phyloP scores from a whole-genome alignment of 2,888 invertebrate species.

The Clanis bilineata region DNA sequence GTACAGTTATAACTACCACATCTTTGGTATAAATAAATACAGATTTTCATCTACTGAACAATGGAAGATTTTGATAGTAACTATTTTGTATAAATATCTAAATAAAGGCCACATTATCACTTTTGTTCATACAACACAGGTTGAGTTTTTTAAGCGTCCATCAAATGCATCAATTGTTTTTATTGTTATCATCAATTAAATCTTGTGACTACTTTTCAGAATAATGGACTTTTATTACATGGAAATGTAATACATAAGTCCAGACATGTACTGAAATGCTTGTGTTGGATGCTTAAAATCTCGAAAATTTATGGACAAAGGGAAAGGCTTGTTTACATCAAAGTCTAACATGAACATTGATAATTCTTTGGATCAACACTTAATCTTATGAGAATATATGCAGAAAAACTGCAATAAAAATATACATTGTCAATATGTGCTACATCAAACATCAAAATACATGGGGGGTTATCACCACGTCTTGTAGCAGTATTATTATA shows the following conservation, averaged over 20 bases:
- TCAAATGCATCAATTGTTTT: neutral
- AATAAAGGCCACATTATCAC: slow-evolving; percentile 75
- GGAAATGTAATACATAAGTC: neutral
- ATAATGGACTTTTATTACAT: no score
- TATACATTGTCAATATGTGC: slow-evolving; percentile 18
- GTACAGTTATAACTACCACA: neutral
- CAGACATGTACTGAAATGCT: neutral
- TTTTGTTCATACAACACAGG: slow-evolving; percentile 33
- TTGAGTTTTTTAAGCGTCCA: slow-evolving; percentile 1
- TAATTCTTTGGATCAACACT: slow-evolving; percentile 11
- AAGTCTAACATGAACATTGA: slow-evolving; percentile 11
- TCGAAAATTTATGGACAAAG: neutral
- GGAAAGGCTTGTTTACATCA: slow-evolving; percentile 3
- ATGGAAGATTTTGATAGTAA: slow-evolving; percentile 58
- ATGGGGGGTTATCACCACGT: no score
- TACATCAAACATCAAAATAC: slow-evolving; percentile 12
- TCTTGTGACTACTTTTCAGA: no score
- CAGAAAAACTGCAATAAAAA: slow-evolving; percentile 29
- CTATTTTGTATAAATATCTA: slow-evolving; percentile 46
- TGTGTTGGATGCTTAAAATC: neutral
- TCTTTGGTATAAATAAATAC: slow-evolving; percentile 8
- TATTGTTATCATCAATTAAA: neutral
- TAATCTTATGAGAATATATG: slow-evolving; percentile 17
- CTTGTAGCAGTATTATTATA: no score
- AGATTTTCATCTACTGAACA: slow-evolving; percentile 43